Base-by-base conservation (phyloP, 2,888 invertebrate species). In the Andrena praecox region DNA sequence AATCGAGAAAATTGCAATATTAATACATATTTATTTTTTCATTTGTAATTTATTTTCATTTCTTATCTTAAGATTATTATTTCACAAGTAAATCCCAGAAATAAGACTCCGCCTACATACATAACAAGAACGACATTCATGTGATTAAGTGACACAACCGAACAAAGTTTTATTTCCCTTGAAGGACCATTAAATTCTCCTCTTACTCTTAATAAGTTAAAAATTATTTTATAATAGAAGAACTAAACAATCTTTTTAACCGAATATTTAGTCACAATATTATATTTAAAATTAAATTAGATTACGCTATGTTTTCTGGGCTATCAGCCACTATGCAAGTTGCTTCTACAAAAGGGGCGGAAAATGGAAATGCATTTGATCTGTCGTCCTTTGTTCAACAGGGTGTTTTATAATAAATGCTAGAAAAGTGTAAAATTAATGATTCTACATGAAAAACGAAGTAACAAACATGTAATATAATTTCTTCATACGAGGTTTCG, bases 351-450 rank as follows among this genome's bases (percentile, higher is more conserved):
- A 54, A 24, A 54, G 54, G 20, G 20, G 2, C 2, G 20, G 24
- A 54, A 24, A 54, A n/a, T 6, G 8, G 8, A 7, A 20, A 12
- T 20, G 8, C 20, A 6, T 50, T n/a, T n/a, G 16, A 6, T 56
- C 69, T 10, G n/a, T 8, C 6, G 24, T 24, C 35, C 8, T 69
- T 56, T 69, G 68, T 56, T 24, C 68, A 7, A 10, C 35, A 35
- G 10, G 35, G 35, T 35, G 35, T 35, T 35, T 35, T 10, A 35
- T 35, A 35, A 10, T 2, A 35, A 35, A 35, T 35, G 35, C 35
- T 35, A 10, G 7, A 35, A 35, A 35, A 35, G 10, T 35, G 35
- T 35, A 10, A 35, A 35, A 10, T 35, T 10, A 35, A 35, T 35
- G 35, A 35, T 35, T 35, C 35, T 35, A 35, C 35, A 35, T 35